Evolutionary conservation across 2,888 invertebrate genomes (phyloP).

Genomic region (Sinohyriopsis cumingii): DNA sequence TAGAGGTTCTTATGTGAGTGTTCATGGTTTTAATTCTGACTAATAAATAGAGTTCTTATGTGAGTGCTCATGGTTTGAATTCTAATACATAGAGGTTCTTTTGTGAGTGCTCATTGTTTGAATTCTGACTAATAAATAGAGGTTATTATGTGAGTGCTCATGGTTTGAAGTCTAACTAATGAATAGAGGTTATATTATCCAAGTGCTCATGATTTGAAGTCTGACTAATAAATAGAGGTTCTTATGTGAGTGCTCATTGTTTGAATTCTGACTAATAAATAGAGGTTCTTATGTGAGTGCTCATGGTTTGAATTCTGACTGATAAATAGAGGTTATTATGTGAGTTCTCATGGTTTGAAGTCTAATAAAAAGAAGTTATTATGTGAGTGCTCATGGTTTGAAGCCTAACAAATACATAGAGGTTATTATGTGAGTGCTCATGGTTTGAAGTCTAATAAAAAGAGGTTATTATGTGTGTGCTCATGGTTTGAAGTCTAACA

Average conservation of each 20-base stretch:
- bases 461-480: conserved; percentile 50
- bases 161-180: no score
- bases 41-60: conserved; percentile 32
- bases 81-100: conserved; percentile 48
- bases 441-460: no score
- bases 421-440: no score
- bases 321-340: conserved; percentile 34
- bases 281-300: conserved; percentile 50
- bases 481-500: conserved; percentile 55
- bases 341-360: no score
- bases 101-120: conserved; percentile 54
- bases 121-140: conserved; percentile 53
- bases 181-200: no score
- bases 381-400: no score
- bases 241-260: conserved; percentile 53
- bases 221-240: conserved; percentile 24
- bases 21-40: conserved; percentile 58
- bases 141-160: no score
- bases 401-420: no score
- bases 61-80: no score
- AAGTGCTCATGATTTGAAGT: no score
- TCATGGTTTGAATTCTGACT: conserved; percentile 57
- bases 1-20: conserved; percentile 52
- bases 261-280: conserved; percentile 9
- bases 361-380: no score